Evolutionary conservation across 2,797 vertebrate species (phyloP), one percentile per base, ranked within the genome.

Genomic region (Catharus ustulatus): DNA sequence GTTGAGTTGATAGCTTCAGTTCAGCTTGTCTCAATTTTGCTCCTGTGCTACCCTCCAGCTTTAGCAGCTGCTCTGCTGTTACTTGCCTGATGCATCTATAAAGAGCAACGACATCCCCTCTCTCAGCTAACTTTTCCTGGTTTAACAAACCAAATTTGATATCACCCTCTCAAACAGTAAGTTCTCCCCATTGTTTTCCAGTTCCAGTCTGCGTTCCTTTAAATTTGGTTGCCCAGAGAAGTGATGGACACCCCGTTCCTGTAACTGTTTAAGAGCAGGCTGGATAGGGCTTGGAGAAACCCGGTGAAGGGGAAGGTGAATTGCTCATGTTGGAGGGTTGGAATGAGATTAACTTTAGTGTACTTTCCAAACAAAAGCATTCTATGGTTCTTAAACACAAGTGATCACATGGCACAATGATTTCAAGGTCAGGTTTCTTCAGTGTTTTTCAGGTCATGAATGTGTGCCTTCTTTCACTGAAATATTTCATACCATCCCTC

Each of bases 371-470:
- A 22, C 23, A 40, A 49, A 82, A 62, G 3, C 36, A 43, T 21
- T 36, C 67, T 8, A 3, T 24, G 27, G 29, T 8, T 82, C 67
- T 62, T 40, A 58, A 90, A 69, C 36, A 62, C 5, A 30, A 82
- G 20, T 1, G 3, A 82, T 14, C 38, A 18, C 34, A 43, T 0
- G 0, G 11, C 5, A 30, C 0, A 0, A n/a, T 26, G 36, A 51
- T 61, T 61, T 36, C 57, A 79, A 88, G 16, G 34, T 9, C 11
- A 46, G 4, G 15, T 46, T 87, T 71, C 52, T 38, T 43, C 36
- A 22, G 14, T 15, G 7, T n/a, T 55, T 78, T 82, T 30, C 46
- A n/a, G 14, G 46, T 51, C 48, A 45, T 3, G 5, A 62, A 29
- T 18, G 8, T 6, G 20, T 40, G 63, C 19, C 26, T 67, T 5